phyloP scores from a whole-genome alignment of 2,888 invertebrate species.

The Archips xylosteana region DNA sequence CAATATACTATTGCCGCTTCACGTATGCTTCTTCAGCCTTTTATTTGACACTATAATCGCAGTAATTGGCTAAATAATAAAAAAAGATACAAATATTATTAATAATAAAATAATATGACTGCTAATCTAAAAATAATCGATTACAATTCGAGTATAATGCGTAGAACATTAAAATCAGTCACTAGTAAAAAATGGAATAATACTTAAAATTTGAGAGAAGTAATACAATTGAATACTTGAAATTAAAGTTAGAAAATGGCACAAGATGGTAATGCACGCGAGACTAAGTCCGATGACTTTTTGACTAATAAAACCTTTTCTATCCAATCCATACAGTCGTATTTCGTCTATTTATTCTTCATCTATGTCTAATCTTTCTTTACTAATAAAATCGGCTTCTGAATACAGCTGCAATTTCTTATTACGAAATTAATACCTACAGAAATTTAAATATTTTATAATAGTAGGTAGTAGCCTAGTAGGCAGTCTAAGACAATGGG shows the following conservation, averaged over 20 bases:
- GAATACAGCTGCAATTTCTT: conserved; percentile 15
- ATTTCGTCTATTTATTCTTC: neutral
- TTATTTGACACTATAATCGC: conserved; percentile 26
- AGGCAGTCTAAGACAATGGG: too few relatives aligned
- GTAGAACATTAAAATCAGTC: conserved; percentile 39
- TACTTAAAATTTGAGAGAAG: conserved; percentile 34
- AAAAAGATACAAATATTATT: conserved; percentile 31
- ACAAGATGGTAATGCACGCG: conserved; percentile 19
- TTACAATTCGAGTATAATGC: conserved; percentile 40
- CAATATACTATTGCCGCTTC: conserved; percentile 1
- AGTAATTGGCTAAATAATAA: conserved; percentile 22
- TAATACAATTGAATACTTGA: conserved; percentile 38
- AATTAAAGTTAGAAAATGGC: conserved; percentile 23
- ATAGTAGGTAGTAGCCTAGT: too few relatives aligned
- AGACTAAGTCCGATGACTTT: neutral
- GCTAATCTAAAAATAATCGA: conserved; percentile 33
- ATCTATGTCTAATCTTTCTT: conserved; percentile 23
- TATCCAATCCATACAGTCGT: conserved; percentile 7
- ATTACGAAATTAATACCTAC: neutral
- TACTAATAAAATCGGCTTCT: conserved; percentile 13
- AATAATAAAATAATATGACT: conserved; percentile 25
- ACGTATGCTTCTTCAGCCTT: conserved; percentile 33
- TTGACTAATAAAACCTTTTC: neutral
- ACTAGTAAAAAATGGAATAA: conserved; percentile 27
- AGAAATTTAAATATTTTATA: too few relatives aligned